phyloP scores from a whole-genome alignment of 2,113 vertebrate species.

The Mastomys natalensis region DNA sequence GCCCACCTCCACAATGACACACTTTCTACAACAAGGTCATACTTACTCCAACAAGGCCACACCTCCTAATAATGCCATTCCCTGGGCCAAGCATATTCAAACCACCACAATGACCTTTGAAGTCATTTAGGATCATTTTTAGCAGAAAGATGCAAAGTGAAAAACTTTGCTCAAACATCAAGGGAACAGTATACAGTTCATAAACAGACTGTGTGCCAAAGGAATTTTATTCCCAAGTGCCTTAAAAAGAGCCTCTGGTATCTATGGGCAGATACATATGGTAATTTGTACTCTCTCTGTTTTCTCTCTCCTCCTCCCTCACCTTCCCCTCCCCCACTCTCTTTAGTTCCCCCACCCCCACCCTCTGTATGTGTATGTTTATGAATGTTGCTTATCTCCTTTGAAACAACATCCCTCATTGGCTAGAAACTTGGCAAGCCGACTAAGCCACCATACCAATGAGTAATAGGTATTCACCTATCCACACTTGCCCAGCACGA shows the following conservation, averaged over 20 bases:
- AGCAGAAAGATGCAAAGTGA: not conserved
- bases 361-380: not conserved
- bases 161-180: not conserved
- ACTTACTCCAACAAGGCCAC: too few species aligned
- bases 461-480: not conserved
- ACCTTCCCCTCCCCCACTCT: not conserved
- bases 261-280: not conserved
- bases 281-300: not conserved
- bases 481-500: not conserved
- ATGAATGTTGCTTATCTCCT: not conserved
- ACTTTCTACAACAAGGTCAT: too few species aligned
- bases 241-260: not conserved
- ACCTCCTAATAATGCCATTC: too few species aligned
- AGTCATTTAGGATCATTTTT: not conserved
- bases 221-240: not conserved
- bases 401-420: not conserved
- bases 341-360: too few species aligned
- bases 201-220: not conserved
- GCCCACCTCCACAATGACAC: too few species aligned
- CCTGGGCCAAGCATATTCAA: too few species aligned
- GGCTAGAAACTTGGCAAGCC: not conserved
- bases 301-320: not conserved
- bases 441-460: not conserved
- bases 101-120: too few species aligned
- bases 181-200: not conserved